Percentiles rank a stretch among this genome's conserved stretches.
Evolutionary conservation across 2,888 invertebrate genomes (phyloP).

Genomic region (Carcina quercana): DNA sequence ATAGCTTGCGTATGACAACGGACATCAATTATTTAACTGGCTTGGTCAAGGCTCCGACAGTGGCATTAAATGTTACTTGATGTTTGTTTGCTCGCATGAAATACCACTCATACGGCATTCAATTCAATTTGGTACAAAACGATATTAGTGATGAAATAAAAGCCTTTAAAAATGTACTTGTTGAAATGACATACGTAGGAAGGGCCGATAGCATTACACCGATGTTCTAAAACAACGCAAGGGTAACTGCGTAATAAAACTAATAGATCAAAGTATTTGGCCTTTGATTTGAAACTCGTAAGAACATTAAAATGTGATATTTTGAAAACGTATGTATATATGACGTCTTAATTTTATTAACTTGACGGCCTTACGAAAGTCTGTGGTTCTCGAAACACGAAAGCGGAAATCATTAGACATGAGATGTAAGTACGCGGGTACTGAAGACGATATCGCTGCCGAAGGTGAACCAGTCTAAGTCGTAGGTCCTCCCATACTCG

Average conservation of each 20-base stretch:
- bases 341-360: constrained; percentile 58
- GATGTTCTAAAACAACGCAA: constrained; percentile 48
- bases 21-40: constrained; percentile 49
- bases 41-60: constrained; percentile 42
- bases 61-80: constrained; percentile 12
- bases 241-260: constrained; percentile 66
- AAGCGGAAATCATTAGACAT: constrained; percentile 57
- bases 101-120: not conserved
- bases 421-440: constrained; percentile 32
- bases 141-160: constrained; percentile 16
- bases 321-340: constrained; percentile 46
- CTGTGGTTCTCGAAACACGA: constrained; percentile 39
- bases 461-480: constrained; percentile 57
- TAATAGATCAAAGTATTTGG: constrained; percentile 55
- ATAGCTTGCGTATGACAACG: constrained; percentile 36
- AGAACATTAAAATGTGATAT: constrained; percentile 44
- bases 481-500: constrained; percentile 25
- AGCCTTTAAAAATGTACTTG: constrained; percentile 25
- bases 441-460: constrained; percentile 34
- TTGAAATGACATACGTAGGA: constrained; percentile 24
- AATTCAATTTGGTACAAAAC: constrained; percentile 1
- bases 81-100: constrained; percentile 6
- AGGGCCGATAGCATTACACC: constrained; percentile 44
- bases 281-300: constrained; percentile 51
- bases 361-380: constrained; percentile 62